A percentile compares a stretch with the other conserved stretches of the same genome.
Conservation (phyloP, 2,113 vertebrate genomes). For the Chrysemys picta region DNA sequence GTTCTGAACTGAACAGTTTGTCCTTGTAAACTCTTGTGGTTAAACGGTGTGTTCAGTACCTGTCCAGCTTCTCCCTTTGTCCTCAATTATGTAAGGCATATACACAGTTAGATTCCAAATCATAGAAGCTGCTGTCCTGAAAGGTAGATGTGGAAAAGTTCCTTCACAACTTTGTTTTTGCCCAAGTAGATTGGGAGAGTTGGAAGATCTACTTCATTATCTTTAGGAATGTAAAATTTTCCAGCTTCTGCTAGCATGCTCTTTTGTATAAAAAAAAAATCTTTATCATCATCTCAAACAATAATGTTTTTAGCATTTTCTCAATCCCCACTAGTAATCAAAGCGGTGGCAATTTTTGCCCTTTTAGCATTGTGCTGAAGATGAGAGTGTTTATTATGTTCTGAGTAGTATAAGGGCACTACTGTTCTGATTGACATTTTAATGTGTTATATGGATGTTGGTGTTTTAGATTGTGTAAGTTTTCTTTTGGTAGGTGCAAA, state of each 20-base stretch:
- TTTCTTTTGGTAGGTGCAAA: neutral
- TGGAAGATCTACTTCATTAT: neutral
- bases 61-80: neutral
- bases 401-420: too few species aligned
- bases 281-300: neutral
- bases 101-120: neutral
- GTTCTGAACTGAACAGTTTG: accelerated
- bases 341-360: neutral
- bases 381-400: neutral
- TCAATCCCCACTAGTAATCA: neutral
- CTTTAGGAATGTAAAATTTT: neutral
- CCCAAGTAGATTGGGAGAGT: neutral
- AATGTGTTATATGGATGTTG: neutral
- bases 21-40: neutral
- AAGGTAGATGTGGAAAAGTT: neutral
- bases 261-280: neutral
- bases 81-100: neutral
- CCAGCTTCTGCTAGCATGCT: neutral
- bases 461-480: neutral
- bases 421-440: neutral
- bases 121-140: neutral
- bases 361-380: neutral
- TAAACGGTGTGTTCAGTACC: accelerated
- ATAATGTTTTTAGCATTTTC: neutral
- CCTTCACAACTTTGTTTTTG: neutral